A percentile compares a stretch with the other conserved stretches of the same genome.
Evolutionary conservation across 2,797 vertebrate genomes (phyloP).

Genomic region (Tympanoctomys barrerae): DNA sequence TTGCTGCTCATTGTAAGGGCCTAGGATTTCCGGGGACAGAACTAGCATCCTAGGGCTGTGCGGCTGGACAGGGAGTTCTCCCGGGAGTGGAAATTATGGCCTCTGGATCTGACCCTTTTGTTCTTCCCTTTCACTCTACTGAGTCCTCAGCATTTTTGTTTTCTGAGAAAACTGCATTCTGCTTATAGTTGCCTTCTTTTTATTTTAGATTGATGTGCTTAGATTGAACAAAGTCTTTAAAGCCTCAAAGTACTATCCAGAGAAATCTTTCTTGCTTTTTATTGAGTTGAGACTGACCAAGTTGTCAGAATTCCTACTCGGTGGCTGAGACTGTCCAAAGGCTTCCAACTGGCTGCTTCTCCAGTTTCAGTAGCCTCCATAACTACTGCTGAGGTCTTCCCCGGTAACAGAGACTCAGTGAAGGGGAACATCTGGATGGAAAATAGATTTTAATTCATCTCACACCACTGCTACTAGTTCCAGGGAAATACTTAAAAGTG

Average conservation of each 20-base stretch:
- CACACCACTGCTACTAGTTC: neutral
- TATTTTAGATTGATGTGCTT: neutral
- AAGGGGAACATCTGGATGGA: slow-evolving; percentile 15
- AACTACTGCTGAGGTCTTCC: neutral
- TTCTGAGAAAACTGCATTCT: neutral
- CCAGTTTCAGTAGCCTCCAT: neutral
- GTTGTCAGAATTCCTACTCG: neutral
- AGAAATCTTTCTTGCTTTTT: neutral
- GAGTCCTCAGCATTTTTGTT: neutral
- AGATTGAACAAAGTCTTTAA: neutral
- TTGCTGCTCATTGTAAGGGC: neutral
- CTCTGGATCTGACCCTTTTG: neutral
- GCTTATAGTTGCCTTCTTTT: slow-evolving; percentile 4
- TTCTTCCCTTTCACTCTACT: neutral
- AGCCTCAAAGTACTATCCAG: neutral
- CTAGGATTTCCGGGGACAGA: neutral
- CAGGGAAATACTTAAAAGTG: slow-evolving; percentile 36
- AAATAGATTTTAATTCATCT: slow-evolving; percentile 38
- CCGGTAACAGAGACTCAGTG: neutral
- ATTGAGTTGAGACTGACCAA: neutral
- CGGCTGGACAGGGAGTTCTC: neutral
- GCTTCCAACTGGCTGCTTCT: neutral
- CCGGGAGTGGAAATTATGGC: neutral
- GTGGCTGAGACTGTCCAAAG: neutral
- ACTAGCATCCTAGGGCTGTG: neutral